Evolutionary conservation across 2,113 vertebrate species (phyloP), one percentile per base, ranked within the genome.

Genomic region (Edolisoma coerulescens): DNA sequence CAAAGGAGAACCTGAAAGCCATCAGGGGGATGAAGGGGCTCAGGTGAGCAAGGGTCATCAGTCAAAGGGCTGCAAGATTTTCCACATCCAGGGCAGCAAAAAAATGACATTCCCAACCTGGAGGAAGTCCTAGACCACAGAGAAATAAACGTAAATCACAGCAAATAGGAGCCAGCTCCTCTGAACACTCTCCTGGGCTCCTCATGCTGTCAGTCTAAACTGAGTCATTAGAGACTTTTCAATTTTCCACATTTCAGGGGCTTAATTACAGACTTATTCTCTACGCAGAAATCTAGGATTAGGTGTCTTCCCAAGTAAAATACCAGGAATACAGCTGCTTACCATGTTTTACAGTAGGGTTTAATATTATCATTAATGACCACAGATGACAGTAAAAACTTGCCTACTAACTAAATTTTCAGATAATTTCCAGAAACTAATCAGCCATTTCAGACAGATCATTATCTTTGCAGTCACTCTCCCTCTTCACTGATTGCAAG

Each of bases 401-500:
- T 57, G 19, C 7, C 17, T 52, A 74, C 50, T 52, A 79, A 81
- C 24, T 28, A 63, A 81, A 4, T 14, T 65, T 74, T 39, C 21
- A 77, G 54, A 35, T 85, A 24, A 41, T 39, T 76, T 77, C 47
- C 41, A 74, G 74, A 84, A 84, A 44, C 8, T 28, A 61, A 74
- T 14, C 27, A 91, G 16, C 35, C 59, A 76, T 93, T 97, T 87
- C 79, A 96, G 80, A 89, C 56, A 92, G 79, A 78, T 86, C 56
- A 79, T 95, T 97, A 86, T 81, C 90, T 97, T 86, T 90, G 59
- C 77, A 94, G 87, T 71, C 74, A 64, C 88, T 87, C 75, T 85
- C 74, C 70, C 47, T 92, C 79, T 78, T 88, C 85, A 71, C 80
- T 76, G 42, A 19, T 27, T 75, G 30, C 11, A 41, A 74, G 47